Percentiles rank a stretch among this genome's conserved stretches.
These are phyloP conservation scores for Agrotis ipsilon DNA, from an alignment of 2,888 invertebrate species.

Conservation along the genomic window DNA sequence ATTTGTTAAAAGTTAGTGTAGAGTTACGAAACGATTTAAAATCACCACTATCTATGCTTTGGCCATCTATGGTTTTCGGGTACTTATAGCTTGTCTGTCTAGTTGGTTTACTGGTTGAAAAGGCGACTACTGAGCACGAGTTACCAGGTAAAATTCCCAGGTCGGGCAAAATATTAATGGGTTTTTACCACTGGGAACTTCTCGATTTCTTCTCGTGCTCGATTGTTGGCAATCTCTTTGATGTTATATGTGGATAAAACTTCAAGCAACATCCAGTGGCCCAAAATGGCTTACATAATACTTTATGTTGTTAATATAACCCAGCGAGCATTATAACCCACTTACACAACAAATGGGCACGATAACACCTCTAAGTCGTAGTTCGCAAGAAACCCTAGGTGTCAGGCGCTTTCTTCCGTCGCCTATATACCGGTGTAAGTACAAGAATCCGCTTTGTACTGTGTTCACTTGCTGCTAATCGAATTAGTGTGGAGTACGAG, in stretches of 20 bases:
- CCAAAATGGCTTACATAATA: background rate
- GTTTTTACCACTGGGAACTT: too few species aligned
- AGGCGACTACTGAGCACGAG: too few species aligned
- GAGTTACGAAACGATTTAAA: too few species aligned
- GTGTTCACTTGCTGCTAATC: constrained; percentile 82
- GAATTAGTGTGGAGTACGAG: constrained; percentile 75
- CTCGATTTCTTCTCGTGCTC: too few species aligned
- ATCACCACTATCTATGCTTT: too few species aligned
- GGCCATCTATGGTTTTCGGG: too few species aligned
- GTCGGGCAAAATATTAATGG: too few species aligned
- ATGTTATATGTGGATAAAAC: background rate
- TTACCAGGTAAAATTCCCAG: too few species aligned
- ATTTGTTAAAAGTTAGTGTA: too few species aligned
- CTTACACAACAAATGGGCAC: constrained; percentile 57
- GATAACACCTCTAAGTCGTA: constrained; percentile 73
- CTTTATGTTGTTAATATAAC: background rate
- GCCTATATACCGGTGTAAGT: constrained; percentile 73
- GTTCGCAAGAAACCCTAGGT: constrained; percentile 83
- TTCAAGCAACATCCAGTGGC: background rate
- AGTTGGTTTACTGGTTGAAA: too few species aligned
- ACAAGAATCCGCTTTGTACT: constrained; percentile 84
- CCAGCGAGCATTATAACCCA: constrained; percentile 48
- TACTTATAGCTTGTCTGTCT: too few species aligned
- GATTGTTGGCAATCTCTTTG: too few species aligned
- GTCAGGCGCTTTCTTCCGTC: constrained; percentile 74